Percentiles rank a stretch among this genome's conserved stretches.
Conservation (phyloP, 2,888 invertebrate species). For the Philaethria dido region DNA sequence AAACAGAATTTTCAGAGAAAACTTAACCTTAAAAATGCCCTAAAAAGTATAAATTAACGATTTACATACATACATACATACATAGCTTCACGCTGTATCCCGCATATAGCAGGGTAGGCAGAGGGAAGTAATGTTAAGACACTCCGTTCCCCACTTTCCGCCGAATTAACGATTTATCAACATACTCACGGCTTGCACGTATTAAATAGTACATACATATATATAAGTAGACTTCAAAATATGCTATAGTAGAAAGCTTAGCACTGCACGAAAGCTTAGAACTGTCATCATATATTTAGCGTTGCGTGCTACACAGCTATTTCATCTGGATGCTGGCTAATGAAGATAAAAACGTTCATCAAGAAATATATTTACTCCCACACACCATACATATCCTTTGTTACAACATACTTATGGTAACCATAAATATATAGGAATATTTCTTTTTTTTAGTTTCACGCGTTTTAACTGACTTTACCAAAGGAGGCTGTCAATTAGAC, state of each 20-base stretch:
- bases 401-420: neutral
- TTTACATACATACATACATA: too few species aligned
- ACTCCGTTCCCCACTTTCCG: too few species aligned
- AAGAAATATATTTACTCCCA: slow-evolving; percentile 28
- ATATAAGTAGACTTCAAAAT: neutral
- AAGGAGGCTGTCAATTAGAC: too few species aligned
- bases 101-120: too few species aligned
- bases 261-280: slow-evolving; percentile 13
- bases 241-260: slow-evolving; percentile 6
- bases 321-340: slow-evolving; percentile 37
- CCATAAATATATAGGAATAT: neutral
- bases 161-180: too few species aligned
- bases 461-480: too few species aligned
- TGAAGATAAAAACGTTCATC: slow-evolving; percentile 44
- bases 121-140: too few species aligned
- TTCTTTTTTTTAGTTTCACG: too few species aligned
- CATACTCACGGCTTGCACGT: neutral
- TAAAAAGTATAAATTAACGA: too few species aligned
- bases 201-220: neutral
- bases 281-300: slow-evolving; percentile 20
- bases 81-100: too few species aligned
- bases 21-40: too few species aligned
- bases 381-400: slow-evolving; percentile 16
- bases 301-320: slow-evolving; percentile 42
- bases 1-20: too few species aligned